Percentiles rank a stretch among this genome's conserved stretches.
Conservation (phyloP, 2,888 invertebrate genomes). For the Vesta saturnalis region DNA sequence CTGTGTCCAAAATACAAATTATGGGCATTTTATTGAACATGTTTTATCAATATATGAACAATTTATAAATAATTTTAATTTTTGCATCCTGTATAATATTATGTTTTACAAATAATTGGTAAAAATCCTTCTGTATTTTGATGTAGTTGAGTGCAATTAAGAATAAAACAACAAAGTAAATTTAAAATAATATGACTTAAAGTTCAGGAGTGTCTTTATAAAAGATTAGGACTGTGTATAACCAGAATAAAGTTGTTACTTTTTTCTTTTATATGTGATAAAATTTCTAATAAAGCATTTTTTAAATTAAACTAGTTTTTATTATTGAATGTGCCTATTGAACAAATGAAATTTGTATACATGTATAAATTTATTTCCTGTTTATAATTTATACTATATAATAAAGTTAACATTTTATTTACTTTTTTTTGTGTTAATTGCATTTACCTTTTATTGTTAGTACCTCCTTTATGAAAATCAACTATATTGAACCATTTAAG, state of each 20-base stretch:
- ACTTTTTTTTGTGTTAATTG: no score
- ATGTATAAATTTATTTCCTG: constrained; percentile 55
- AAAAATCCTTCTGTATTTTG: background rate
- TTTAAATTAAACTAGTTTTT: background rate
- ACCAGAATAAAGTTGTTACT: background rate
- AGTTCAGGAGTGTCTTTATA: background rate
- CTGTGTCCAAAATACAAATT: background rate
- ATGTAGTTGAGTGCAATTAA: background rate
- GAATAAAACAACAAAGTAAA: background rate
- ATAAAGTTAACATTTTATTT: constrained; percentile 39
- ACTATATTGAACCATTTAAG: no score
- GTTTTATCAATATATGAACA: no score
- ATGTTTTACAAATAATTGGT: no score
- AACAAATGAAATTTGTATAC: constrained; percentile 42
- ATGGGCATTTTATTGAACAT: no score
- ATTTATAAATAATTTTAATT: no score
- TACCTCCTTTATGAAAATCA: no score
- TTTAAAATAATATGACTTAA: background rate
- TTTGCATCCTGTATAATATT: no score
- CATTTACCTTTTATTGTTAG: no score
- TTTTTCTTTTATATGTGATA: background rate
- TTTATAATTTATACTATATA: constrained; percentile 57
- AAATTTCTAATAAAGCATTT: constrained; percentile 1
- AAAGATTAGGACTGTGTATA: background rate
- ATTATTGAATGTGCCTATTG: constrained; percentile 7